Evolutionary conservation across 2,113 vertebrate genomes (phyloP).

Genomic region (Alectura lathami): DNA sequence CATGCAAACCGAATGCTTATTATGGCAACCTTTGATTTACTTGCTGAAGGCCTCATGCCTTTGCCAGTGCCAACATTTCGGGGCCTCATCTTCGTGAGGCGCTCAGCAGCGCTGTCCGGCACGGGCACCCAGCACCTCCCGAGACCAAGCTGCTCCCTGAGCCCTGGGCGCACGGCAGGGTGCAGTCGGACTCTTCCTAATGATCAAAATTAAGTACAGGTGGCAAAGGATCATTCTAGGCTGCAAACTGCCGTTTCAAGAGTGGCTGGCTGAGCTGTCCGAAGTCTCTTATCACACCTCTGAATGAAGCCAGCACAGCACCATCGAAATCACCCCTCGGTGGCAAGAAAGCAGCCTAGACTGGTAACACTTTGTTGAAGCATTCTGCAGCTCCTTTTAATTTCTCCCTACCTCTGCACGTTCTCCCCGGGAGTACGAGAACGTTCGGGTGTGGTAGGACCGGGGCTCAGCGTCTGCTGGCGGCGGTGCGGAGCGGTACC

Average conservation of each 20-base stretch:
- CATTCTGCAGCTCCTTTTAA: neutral
- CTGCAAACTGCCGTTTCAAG: neutral
- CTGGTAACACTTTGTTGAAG: neutral
- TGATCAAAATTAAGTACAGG: neutral
- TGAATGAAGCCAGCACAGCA: neutral
- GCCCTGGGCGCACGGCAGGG: no score
- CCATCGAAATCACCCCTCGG: accelerated
- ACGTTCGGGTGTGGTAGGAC: no score
- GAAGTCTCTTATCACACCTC: accelerated
- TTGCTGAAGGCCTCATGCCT: neutral
- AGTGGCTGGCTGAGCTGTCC: neutral
- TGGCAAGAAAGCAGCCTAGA: neutral
- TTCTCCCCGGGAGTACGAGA: neutral
- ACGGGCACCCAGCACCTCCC: neutral
- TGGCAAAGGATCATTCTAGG: neutral
- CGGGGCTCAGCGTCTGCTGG: no score
- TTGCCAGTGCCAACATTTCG: neutral
- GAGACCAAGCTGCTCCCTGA: neutral
- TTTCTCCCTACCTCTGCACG: neutral
- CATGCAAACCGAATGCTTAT: neutral
- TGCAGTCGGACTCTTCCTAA: neutral
- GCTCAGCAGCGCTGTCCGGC: neutral
- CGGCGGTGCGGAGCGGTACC: no score
- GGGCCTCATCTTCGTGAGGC: neutral
- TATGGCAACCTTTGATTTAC: neutral